phyloP scores from a whole-genome alignment of 2,113 vertebrate genomes.

The Chaetops frenatus region DNA sequence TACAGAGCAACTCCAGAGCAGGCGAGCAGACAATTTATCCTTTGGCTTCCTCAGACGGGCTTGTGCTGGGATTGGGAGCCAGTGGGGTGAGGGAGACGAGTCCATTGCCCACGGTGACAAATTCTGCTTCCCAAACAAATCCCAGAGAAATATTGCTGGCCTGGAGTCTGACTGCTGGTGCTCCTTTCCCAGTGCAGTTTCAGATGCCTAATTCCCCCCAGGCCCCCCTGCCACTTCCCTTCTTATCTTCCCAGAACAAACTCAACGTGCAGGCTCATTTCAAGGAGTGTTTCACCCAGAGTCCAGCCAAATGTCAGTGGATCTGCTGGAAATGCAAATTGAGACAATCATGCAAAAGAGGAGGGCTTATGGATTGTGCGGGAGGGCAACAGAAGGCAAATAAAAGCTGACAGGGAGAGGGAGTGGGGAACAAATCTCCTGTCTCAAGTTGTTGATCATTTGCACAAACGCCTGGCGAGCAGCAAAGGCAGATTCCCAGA shows the following conservation, averaged over 20 bases:
- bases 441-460: not conserved
- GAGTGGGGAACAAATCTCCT: not conserved
- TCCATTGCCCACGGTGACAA: constrained; percentile 46
- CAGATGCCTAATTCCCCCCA: constrained; percentile 22
- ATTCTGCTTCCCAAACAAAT: constrained; percentile 56
- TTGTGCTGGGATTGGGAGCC: constrained; percentile 46
- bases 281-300: constrained; percentile 47
- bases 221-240: constrained; percentile 1
- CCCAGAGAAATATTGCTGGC: constrained; percentile 32
- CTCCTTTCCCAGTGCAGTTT: constrained; percentile 43
- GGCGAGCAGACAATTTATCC: constrained; percentile 56
- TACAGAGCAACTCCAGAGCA: constrained; percentile 26
- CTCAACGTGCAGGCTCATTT: constrained; percentile 51
- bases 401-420: constrained; percentile 11
- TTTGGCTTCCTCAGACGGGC: constrained; percentile 27
- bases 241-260: constrained; percentile 64
- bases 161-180: constrained; percentile 1
- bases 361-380: not conserved
- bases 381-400: constrained; percentile 8
- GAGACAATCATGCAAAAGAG: constrained; percentile 17
- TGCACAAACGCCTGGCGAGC: not conserved
- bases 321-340: constrained; percentile 58
- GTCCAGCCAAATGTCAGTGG: constrained; percentile 50
- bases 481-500: not conserved
- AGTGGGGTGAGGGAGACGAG: constrained; percentile 48